Base-by-base conservation (phyloP, 1,140 invertebrate species). In the Aphelenchoides fujianensis region DNA sequence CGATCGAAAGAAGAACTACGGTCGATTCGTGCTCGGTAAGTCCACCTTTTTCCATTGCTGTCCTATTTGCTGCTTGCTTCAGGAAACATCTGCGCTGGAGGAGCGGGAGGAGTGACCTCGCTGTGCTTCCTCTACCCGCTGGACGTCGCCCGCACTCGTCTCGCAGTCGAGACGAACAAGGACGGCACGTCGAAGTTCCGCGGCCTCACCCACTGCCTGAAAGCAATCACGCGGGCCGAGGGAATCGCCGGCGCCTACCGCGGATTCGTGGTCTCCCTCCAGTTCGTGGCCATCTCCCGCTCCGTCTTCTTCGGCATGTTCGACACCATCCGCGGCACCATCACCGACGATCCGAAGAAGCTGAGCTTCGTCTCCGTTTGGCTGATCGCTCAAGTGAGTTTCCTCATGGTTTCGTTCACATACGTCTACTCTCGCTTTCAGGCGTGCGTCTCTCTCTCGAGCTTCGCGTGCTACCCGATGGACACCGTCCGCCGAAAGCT, bases 1-100 rank as follows among this genome's bases (percentile, higher is more conserved):
- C 71, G 91, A 92, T 85, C 91, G 92, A 86, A 89, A 90, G 74
- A 91, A 88, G 64, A 90, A 92, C 79, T 92, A 92, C 88, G 90
- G 90, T 89, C 89, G 89, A 82, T 92, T 91, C 79, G 92, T 93
- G 85, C 84, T 88, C 73, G 91, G 91, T 82, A 92, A 95, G 75
- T 69, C 41, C 23, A 31, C n/a, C 27, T 61, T n/a, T 23, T 31
- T 48, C 3, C 23, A 61, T n/a, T 1, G 52, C 57, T 16, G n/a
- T n/a, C n/a, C n/a, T n/a, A n/a, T n/a, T 12, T 19, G 27, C 7
- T 66, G 2, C 61, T 27, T 31, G 32, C 62, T 76, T 57, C 64
- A 75, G 84, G 83, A 30, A 84, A 85, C 68, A 63, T 85, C 27
- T 70, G 79, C 7, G 72, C 79, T 31, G 84, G 84, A 27, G 82